Evolutionary conservation across 2,888 invertebrate species (phyloP), one percentile per base, ranked within the genome.

Genomic region (Furcula furcula): DNA sequence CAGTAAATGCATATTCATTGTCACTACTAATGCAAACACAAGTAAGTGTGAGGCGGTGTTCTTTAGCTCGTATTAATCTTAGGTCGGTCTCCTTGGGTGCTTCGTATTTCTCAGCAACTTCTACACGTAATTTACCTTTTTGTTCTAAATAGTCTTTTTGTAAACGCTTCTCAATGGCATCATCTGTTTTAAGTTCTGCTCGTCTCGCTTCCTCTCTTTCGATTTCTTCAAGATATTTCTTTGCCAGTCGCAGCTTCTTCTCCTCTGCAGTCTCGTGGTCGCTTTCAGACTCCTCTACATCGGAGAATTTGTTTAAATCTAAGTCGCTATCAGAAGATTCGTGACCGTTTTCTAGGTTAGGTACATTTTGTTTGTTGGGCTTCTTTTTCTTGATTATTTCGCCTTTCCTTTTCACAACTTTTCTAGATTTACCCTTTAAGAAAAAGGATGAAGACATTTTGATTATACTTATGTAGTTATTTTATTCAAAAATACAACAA

Each of bases 191-290:
- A 10, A 91, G 87, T 54, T 93, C 93, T 0, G 91, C 89, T 53
- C 93, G 90, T 47, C 92, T 91, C 12, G 91, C 91, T 70, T 95
- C 95, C 88, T 96, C 94, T 64, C 91, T 92, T 77, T 95, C 94
- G 26, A 98, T 94, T 88, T 97, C 95, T 62, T 94, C 91, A 19
- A 98, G 86, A 77, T 97, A 97, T 69, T 95, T 92, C 72, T 98
- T 98, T 0, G 98, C 97, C 42, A 98, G 79, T 26, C 97, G 91
- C 29, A 98, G 71, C 52, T 96, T 94, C 70, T 98, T 98, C 65
- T 98, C 96, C 72, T 98, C 97, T 0, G 94, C 93, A 1, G 96
- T 97, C 77, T 97, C 95, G 48, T 91, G 87, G 48, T 93, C 93
- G 56, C 93, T 93, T 49, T 92, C 92, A 0, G 83, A 80, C 31